Base-by-base conservation (phyloP, 35 echinoderm and acorn worm species). In the Stichopus chloronotus region DNA sequence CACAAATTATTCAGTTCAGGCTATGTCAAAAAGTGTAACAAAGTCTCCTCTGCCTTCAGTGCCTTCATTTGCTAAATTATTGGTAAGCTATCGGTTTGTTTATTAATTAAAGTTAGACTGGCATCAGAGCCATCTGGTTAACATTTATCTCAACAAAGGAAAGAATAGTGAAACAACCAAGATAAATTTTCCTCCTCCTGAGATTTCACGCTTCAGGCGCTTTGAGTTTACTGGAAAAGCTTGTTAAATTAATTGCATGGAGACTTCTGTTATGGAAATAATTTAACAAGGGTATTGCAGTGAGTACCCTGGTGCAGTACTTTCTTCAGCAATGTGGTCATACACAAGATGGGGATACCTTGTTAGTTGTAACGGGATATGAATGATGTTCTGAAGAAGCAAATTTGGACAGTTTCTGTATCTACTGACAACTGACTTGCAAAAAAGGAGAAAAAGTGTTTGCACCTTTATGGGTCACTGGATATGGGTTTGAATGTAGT, bases 51-150 rank as follows among this genome's bases (percentile, higher is more conserved):
- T 65, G 11, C 61, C 61, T 43, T 43, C 4, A 65, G 7, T 65
- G 61, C 19, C 61, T 65, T 14, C 61, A 3, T 65, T 65, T 65
- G 61, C 61, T 65, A 65, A 65, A 65, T 65, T 65, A 65, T 65
- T 65, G 11, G 61, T 19, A 19, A 65, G 7, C 61, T 65, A 65
- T 65, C 61, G 12, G 61, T 65, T 65, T 65, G 61, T 65, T 65
- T 17, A 65, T 65, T 65, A 65, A 65, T 65, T 65, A 65, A 65
- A 65, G 61, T 65, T 65, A 65, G 61, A 19, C 61, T 65, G 61
- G 61, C 61, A 65, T 65, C 61, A 65, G 61, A 65, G 61, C 61
- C 61, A 65, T 65, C 61, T 65, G 61, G 61, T 65, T 65, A 65
- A 65, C 5, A 65, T 65, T 65, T 65, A 65, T 17, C 61, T 65